Conservation (phyloP, 2,888 invertebrate genomes). For the Ommatoiulus sabulosus region DNA sequence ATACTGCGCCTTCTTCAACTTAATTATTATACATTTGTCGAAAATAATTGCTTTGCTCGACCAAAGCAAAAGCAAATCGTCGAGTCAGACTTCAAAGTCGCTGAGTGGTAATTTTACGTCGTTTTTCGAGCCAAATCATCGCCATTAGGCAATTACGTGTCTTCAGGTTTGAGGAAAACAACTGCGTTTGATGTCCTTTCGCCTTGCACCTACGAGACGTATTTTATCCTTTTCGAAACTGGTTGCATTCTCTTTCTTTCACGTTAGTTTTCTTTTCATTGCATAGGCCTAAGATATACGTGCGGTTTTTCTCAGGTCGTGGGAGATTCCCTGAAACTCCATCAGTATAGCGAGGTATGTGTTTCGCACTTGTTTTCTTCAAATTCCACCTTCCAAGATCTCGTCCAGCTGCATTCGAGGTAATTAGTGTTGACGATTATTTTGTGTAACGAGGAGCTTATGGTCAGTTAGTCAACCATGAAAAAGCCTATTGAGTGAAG, state of each 20-base stretch:
- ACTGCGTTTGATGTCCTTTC: background rate
- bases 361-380: slow-evolving; percentile 38
- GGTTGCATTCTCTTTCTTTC: background rate
- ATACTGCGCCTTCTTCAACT: no score
- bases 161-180: slow-evolving; percentile 4
- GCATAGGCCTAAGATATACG: background rate
- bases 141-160: background rate
- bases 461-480: slow-evolving; percentile 47
- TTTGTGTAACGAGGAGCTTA: slow-evolving; percentile 47
- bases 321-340: background rate
- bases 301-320: background rate
- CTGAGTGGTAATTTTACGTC: background rate
- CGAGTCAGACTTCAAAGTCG: background rate
- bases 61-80: background rate
- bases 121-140: background rate
- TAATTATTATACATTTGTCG: no score
- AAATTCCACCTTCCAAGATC: background rate
- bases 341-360: background rate
- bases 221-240: background rate
- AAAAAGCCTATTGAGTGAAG: slow-evolving; percentile 32
- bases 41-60: background rate
- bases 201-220: background rate
- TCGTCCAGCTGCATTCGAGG: slow-evolving; percentile 7
- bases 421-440: slow-evolving; percentile 39
- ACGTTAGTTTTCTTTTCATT: background rate